A percentile compares a stretch with the other conserved stretches of the same genome.
Evolutionary conservation across 2,113 vertebrate species (phyloP).

Genomic region (Uropsilus gracilis): DNA sequence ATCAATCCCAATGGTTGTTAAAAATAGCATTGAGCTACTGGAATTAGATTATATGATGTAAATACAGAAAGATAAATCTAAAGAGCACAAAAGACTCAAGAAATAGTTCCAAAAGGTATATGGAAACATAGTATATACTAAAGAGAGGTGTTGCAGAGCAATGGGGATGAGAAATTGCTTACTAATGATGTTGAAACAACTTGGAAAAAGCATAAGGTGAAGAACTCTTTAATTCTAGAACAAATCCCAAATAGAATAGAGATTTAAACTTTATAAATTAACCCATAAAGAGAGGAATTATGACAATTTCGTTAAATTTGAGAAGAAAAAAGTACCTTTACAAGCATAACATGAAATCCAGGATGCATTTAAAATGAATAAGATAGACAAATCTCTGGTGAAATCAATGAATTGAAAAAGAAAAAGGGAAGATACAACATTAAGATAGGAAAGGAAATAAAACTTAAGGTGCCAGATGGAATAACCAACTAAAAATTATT

Average conservation of each 20-base stretch:
- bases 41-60: background rate
- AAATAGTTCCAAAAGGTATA: background rate
- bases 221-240: background rate
- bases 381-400: background rate
- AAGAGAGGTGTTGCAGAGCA: background rate
- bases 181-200: background rate
- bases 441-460: background rate
- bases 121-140: background rate
- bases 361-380: background rate
- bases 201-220: background rate
- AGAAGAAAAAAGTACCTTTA: background rate
- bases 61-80: slow-evolving; percentile 11
- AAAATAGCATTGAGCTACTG: background rate
- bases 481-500: background rate
- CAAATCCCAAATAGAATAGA: background rate
- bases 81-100: background rate
- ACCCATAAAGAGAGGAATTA: background rate
- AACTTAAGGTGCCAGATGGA: background rate
- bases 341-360: slow-evolving; percentile 19
- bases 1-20: background rate
- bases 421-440: background rate
- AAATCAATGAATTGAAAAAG: background rate
- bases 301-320: background rate
- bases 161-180: background rate
- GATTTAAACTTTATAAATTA: slow-evolving; percentile 5